Evolutionary conservation across 2,797 vertebrate species (phyloP).

Genomic region (Masticophis lateralis): DNA sequence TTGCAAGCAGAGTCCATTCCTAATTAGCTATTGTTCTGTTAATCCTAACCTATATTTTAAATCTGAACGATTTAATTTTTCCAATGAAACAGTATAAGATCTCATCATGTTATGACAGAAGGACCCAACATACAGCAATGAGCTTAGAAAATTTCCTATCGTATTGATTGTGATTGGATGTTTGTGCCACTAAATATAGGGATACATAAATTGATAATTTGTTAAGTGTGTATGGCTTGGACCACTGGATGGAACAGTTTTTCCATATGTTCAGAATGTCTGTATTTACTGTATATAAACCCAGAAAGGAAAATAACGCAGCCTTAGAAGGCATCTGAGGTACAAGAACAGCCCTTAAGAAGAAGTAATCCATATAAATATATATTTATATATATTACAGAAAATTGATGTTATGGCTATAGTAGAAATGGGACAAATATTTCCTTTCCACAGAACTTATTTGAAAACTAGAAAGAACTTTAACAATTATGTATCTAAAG

Average conservation of each 20-base stretch:
- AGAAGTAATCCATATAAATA: constrained; percentile 10
- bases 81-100: constrained; percentile 2
- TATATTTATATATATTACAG: constrained; percentile 13
- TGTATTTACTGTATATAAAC: constrained; percentile 45
- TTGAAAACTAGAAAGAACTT: constrained; percentile 18
- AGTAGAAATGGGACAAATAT: constrained; percentile 32
- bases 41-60: constrained; percentile 5
- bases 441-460: constrained; percentile 29
- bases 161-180: constrained; percentile 16
- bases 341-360: constrained; percentile 36
- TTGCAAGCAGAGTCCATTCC: background rate
- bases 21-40: background rate
- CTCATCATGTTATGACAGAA: background rate
- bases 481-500: constrained; percentile 22
- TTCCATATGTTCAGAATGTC: constrained; percentile 50
- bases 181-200: constrained; percentile 15
- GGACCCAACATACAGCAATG: constrained; percentile 32
- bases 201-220: background rate
- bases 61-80: constrained; percentile 33
- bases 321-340: constrained; percentile 35
- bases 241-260: constrained; percentile 26
- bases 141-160: background rate
- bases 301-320: constrained; percentile 29
- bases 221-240: constrained; percentile 16
- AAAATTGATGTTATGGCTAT: constrained; percentile 35